Evolutionary conservation across 2,113 vertebrate genomes (phyloP).

Genomic region (Leptosomus discolor): DNA sequence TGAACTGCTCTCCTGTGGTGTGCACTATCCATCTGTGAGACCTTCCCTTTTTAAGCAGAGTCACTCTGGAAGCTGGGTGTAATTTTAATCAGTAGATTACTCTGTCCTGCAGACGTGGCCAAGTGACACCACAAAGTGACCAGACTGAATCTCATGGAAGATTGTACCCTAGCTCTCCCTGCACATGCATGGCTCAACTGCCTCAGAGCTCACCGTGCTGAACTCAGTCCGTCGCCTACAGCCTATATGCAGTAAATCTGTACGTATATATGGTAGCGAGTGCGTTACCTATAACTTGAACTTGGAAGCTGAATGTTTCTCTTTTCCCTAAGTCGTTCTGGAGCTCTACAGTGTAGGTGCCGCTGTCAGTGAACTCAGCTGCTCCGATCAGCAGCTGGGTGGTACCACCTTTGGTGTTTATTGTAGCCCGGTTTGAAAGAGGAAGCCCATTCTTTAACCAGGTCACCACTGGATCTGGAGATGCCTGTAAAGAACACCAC

Average conservation of each 20-base stretch:
- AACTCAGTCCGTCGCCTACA: neutral
- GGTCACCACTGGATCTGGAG: conserved; percentile 80
- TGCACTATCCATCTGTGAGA: neutral
- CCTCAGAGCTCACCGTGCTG: neutral
- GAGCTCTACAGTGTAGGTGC: conserved; percentile 80
- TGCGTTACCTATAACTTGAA: conserved; percentile 85
- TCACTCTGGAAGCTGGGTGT: neutral
- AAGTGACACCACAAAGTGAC: neutral
- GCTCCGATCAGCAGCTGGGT: conserved; percentile 84
- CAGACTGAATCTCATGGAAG: neutral
- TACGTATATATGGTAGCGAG: neutral
- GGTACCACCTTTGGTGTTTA: conserved; percentile 72
- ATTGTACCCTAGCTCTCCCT: neutral
- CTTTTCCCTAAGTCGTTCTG: conserved; percentile 75
- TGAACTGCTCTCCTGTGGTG: neutral
- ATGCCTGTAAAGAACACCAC: conserved; percentile 67
- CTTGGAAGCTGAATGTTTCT: conserved; percentile 78
- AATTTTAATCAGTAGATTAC: neutral
- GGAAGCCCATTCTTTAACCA: conserved; percentile 87
- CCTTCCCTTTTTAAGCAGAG: neutral
- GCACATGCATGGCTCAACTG: neutral
- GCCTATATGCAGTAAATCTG: neutral
- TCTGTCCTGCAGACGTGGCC: neutral
- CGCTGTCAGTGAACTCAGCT: conserved; percentile 77
- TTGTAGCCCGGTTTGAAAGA: conserved; percentile 72